phyloP scores from a whole-genome alignment of 2,113 vertebrate genomes.

The Colistium nudipinnis region DNA sequence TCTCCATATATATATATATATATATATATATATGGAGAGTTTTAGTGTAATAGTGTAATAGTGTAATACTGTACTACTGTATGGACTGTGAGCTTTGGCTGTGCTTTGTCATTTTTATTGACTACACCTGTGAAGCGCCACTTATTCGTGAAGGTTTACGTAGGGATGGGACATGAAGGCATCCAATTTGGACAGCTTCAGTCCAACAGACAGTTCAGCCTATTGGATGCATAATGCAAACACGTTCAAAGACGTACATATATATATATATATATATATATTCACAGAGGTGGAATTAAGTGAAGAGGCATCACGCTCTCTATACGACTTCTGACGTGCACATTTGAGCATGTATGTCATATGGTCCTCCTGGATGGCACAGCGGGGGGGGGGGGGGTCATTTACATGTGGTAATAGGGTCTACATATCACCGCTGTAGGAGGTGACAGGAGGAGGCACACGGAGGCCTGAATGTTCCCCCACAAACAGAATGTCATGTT shows the following conservation, averaged over 20 bases:
- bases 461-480: slow-evolving; percentile 21
- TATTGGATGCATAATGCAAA: slow-evolving; percentile 19
- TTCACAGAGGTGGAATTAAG: slow-evolving; percentile 5
- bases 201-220: neutral
- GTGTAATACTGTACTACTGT: no score
- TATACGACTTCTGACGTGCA: slow-evolving; percentile 22
- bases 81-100: neutral
- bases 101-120: slow-evolving; percentile 3
- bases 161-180: neutral
- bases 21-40: no score
- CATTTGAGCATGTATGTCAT: slow-evolving; percentile 24
- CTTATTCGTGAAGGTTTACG: neutral
- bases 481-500: slow-evolving; percentile 52
- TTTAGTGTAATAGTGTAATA: no score
- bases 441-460: slow-evolving; percentile 35
- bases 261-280: no score
- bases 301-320: neutral
- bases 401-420: slow-evolving; percentile 74
- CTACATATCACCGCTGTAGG: slow-evolving; percentile 56
- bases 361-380: slow-evolving; percentile 19
- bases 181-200: slow-evolving; percentile 35
- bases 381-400: slow-evolving; percentile 67
- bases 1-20: neutral
- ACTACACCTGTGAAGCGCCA: slow-evolving; percentile 18
- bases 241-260: slow-evolving; percentile 13